phyloP scores from a whole-genome alignment of 2,888 invertebrate genomes.

The Palloptera scutellata region DNA sequence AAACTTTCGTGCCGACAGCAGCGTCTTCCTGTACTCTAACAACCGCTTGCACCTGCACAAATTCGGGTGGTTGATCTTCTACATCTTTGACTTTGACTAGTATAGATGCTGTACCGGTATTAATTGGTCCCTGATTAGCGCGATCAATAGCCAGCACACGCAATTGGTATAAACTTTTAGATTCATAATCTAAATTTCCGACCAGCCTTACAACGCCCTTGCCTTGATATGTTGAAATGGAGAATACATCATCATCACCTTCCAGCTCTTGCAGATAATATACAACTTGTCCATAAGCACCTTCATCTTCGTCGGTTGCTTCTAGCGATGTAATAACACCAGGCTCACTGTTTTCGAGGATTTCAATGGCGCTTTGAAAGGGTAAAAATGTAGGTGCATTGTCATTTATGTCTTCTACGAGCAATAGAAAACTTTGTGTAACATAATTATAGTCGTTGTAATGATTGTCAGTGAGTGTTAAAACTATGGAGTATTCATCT shows the following conservation, averaged over 20 bases:
- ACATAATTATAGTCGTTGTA: constrained; percentile 87
- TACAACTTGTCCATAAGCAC: constrained; percentile 90
- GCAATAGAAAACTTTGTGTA: constrained; percentile 85
- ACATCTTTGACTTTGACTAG: constrained; percentile 87
- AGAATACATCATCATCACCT: constrained; percentile 78
- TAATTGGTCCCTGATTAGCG: constrained; percentile 82
- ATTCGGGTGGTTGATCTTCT: constrained; percentile 92
- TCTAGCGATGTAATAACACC: constrained; percentile 81
- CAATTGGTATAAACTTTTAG: constrained; percentile 85
- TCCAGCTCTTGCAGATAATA: constrained; percentile 86
- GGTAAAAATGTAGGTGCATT: constrained; percentile 88
- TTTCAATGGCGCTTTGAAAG: constrained; percentile 81
- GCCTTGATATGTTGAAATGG: constrained; percentile 83
- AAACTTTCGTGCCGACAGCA: constrained; percentile 79
- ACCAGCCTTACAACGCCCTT: constrained; percentile 83
- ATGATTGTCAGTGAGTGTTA: constrained; percentile 88
- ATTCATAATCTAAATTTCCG: constrained; percentile 84
- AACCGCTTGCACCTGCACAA: constrained; percentile 86
- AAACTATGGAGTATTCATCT: constrained; percentile 87
- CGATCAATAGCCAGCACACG: constrained; percentile 84
- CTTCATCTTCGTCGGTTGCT: constrained; percentile 89
- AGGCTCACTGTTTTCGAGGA: constrained; percentile 81
- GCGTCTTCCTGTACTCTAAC: constrained; percentile 88
- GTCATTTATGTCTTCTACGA: constrained; percentile 93
- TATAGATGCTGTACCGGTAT: constrained; percentile 89